These are phyloP conservation scores for Liparis tanakae DNA, from an alignment of 2,797 vertebrate genomes.

Conservation along the genomic window DNA sequence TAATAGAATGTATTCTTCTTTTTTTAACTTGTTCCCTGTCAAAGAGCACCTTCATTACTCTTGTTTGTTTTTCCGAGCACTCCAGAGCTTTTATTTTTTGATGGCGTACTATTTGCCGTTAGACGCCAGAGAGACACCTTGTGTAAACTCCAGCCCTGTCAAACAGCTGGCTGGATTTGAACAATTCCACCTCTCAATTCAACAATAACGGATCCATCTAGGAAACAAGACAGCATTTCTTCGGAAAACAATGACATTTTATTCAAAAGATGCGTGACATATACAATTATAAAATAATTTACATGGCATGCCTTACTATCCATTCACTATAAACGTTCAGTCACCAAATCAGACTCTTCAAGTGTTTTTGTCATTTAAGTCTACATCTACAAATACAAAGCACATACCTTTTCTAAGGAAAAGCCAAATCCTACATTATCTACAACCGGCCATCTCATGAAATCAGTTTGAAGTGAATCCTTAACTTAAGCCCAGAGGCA, in stretches of 20 bases:
- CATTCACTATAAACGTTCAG: conserved; percentile 84
- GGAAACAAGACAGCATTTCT: conserved; percentile 49
- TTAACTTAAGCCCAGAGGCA: conserved; percentile 64
- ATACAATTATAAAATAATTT: conserved; percentile 85
- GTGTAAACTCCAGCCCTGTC: conserved; percentile 2
- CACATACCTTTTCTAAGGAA: conserved; percentile 79
- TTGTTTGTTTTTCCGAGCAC: not conserved
- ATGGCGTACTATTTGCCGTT: not conserved
- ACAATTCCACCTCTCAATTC: not conserved
- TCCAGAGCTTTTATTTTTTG: not conserved
- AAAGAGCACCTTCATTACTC: not conserved
- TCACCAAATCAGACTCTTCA: conserved; percentile 80
- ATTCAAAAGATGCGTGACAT: conserved; percentile 87
- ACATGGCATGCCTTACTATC: conserved; percentile 85
- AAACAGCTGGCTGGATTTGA: not conserved
- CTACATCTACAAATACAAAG: conserved; percentile 83
- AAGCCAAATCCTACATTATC: conserved; percentile 80
- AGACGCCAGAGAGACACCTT: not conserved
- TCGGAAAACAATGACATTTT: conserved; percentile 81
- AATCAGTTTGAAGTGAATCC: conserved; percentile 69
- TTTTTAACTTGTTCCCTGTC: not conserved
- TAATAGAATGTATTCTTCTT: not conserved
- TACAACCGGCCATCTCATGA: conserved; percentile 75
- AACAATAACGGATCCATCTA: not conserved
- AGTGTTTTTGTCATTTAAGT: conserved; percentile 72